A percentile compares a stretch with the other conserved stretches of the same genome.
Conservation (phyloP, 2,888 invertebrate species). For the Platycheirus rosarum region DNA sequence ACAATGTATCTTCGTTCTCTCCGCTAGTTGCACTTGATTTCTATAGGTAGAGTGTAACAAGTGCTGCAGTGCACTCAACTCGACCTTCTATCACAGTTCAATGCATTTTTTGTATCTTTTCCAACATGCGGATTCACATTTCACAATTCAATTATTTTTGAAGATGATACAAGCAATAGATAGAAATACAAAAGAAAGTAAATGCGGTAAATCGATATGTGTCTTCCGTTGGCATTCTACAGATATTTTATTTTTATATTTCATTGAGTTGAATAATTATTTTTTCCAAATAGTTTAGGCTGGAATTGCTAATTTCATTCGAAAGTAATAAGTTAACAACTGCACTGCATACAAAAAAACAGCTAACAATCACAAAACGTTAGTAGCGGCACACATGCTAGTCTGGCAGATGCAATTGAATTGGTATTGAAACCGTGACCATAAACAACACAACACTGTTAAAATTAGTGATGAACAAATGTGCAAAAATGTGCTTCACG, state of each 20-base stretch:
- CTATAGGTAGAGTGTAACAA: neutral
- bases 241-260: constrained; percentile 6
- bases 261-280: constrained; percentile 37
- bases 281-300: constrained; percentile 38
- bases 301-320: constrained; percentile 50
- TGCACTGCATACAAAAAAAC: neutral
- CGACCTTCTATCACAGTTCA: constrained; percentile 30
- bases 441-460: constrained; percentile 38
- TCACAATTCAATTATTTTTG: no score
- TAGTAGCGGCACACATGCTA: constrained; percentile 57
- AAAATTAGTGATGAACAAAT: constrained; percentile 6
- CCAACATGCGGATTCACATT: neutral
- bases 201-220: constrained; percentile 42
- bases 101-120: constrained; percentile 37
- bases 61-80: constrained; percentile 38
- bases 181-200: constrained; percentile 56
- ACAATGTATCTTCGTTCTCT: neutral
- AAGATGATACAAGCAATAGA: constrained; percentile 20
- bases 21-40: neutral
- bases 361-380: constrained; percentile 40
- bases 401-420: constrained; percentile 58
- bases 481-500: constrained; percentile 37
- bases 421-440: constrained; percentile 71
- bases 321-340: constrained; percentile 50
- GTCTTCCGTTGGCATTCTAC: constrained; percentile 34